Base-by-base conservation (phyloP, 2,113 vertebrate genomes). In the Dromas ardeola region DNA sequence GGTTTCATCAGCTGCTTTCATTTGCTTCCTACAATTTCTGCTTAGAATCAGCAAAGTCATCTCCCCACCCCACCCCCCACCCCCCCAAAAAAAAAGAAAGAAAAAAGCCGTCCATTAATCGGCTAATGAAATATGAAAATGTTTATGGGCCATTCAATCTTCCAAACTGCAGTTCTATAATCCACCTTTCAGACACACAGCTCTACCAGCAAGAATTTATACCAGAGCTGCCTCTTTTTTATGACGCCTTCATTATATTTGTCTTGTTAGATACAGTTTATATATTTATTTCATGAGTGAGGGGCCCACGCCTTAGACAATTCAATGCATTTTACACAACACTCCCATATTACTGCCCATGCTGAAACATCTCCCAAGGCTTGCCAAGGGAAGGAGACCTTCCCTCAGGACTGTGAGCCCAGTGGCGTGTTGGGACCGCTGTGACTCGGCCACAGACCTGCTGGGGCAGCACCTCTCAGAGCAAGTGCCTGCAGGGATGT, bases 121-220 rank as follows among this genome's bases (percentile, higher is more conserved):
- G 95, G 97, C 98, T 98, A 98, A 98, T 98, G 98, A 98, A 98
- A 98, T 98, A 98, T 98, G 98, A 98, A 98, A 98, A 98, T 98
- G 98, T 98, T 98, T 98, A 98, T 98, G 98, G 98, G 96, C 98
- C 96, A 97, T 97, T 98, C 98, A 97, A 98, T 98, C 98, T 98
- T 98, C 97, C 96, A 97, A 98, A 98, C 98, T 96, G 98, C 98
- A 96, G 96, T 97, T 98, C 98, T 98, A 98, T 98, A 98, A 98
- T 97, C 98, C 97, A 98, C 98, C 98, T 97, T 97, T 97, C 98
- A 98, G 98, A 98, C 94, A 96, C 65, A 93, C 97, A 97, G 98
- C 97, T 97, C 97, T 84, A 96, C 96, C 96, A 85, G 95, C 84
- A 91, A 97, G 96, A 96, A 98, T 98, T 98, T 98, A 98, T 98